Base-by-base conservation (phyloP, 2,113 vertebrate genomes). In the Lichenostomus cassidix region DNA sequence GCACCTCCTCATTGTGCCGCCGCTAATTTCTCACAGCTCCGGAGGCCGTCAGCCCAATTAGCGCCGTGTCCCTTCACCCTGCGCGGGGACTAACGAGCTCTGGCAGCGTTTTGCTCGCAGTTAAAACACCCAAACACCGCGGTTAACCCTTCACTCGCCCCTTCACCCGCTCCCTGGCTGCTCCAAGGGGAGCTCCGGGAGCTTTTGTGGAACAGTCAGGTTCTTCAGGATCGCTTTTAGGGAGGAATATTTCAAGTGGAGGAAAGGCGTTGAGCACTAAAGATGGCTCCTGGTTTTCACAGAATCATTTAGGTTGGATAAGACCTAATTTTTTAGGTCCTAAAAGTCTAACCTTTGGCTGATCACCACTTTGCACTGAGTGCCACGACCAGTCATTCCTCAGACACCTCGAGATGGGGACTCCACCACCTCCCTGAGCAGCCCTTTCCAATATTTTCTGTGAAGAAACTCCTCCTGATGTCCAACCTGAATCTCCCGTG, bases 31-130 rank as follows among this genome's bases (percentile, higher is more conserved):
- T 84, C 37, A 2, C 84, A 27, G 89, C 87, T 81, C 91, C 0
- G 8, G 50, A 49, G 42, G 62, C 84, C 17, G 23, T 52, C 92
- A 10, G 70, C 47, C 33, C 92, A 70, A 92, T 96, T 89, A 94
- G 39, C 1, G 23, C 7, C 0, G 31, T 3, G 17, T 6, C 56
- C 64, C 77, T 42, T 84, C 83, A 42, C 23, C 28, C 71, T 0
- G 71, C 83, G 28, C 41, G 0, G 0, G 33, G 22, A 0, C 29
- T 92, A 95, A 95, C 3, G 37, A 91, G 90, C 39, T 69, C 59
- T 62, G 95, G 90, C 95, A 80, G 93, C 3, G 4, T 9, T 75
- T 23, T 14, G 28, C 37, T 74, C 59, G 1, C 41, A 4, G 10
- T 14, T n/a, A 33, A 67, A 67, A 87, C 62, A 39, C 67, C 75